Percentiles rank a stretch among this genome's conserved stretches.
These are phyloP conservation scores for Epiperipatus broadwayi DNA, from an alignment of 2,888 invertebrate species.

Conservation along the genomic window DNA sequence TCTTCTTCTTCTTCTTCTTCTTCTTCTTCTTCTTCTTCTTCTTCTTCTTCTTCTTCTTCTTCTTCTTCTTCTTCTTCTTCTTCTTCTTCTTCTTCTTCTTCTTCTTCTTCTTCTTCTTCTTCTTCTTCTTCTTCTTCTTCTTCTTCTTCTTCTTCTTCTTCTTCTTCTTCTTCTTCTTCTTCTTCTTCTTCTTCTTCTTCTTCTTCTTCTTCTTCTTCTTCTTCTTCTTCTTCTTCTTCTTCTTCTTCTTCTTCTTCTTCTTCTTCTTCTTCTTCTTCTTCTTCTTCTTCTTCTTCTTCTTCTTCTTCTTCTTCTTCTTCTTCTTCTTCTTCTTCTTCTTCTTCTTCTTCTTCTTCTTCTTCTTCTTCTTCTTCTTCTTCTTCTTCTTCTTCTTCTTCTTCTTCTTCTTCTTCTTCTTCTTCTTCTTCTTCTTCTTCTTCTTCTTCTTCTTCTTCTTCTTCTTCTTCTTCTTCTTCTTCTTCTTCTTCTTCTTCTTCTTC, in stretches of 20 bases:
- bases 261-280: conserved; percentile 13
- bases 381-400: conserved; percentile 15
- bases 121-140: conserved; percentile 23
- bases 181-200: conserved; percentile 19
- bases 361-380: conserved; percentile 12
- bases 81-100: too few relatives aligned
- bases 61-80: too few relatives aligned
- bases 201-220: conserved; percentile 22
- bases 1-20: too few relatives aligned
- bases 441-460: conserved; percentile 20
- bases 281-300: conserved; percentile 14
- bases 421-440: background rate
- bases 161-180: conserved; percentile 18
- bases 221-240: conserved; percentile 19
- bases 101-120: too few relatives aligned
- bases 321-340: conserved; percentile 6
- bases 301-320: background rate
- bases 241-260: conserved; percentile 15
- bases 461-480: conserved; percentile 19
- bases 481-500: conserved; percentile 18
- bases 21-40: too few relatives aligned
- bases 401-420: conserved; percentile 17
- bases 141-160: conserved; percentile 19
- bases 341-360: background rate
- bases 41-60: too few relatives aligned